A percentile compares a stretch with the other conserved stretches of the same genome.
Conservation (phyloP, 2,113 vertebrate species). For the Pachyramphus minor region DNA sequence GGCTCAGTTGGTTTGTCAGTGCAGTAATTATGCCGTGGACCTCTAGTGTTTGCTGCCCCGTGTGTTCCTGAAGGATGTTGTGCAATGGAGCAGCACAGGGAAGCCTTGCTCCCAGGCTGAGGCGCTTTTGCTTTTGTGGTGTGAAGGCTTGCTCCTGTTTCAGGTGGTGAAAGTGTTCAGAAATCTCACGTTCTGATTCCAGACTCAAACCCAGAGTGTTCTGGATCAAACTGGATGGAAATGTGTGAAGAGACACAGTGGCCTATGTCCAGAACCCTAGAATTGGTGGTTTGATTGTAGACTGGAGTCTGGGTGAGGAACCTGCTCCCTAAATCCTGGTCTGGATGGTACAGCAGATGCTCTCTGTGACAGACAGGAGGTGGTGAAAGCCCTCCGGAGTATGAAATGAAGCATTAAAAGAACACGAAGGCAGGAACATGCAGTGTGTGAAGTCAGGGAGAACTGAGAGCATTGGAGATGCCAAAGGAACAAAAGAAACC, state of each 20-base stretch:
- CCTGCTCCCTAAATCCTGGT: neutral
- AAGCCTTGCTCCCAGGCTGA: neutral
- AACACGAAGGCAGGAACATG: slow-evolving; percentile 1
- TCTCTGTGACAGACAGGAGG: neutral
- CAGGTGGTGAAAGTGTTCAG: neutral
- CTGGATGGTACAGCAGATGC: neutral
- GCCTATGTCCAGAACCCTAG: neutral
- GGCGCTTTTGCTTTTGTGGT: neutral
- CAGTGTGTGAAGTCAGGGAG: neutral
- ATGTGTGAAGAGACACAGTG: rapidly evolving
- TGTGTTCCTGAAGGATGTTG: slow-evolving; percentile 35
- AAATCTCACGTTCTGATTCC: neutral
- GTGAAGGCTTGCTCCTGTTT: neutral
- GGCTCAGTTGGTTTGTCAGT: slow-evolving; percentile 42
- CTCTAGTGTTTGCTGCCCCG: neutral
- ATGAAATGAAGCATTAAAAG: slow-evolving; percentile 41
- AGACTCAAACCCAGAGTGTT: neutral
- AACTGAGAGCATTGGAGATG: neutral
- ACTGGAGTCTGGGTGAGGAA: neutral
- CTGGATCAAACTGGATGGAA: neutral
- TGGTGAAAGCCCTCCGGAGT: neutral
- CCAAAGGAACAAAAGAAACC: slow-evolving; percentile 51
- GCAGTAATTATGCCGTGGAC: neutral
- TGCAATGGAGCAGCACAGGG: neutral
- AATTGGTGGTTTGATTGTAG: neutral